Evolutionary conservation across 1,140 invertebrate species (phyloP), one percentile per base, ranked within the genome.

Genomic region (Grapholita molesta): DNA sequence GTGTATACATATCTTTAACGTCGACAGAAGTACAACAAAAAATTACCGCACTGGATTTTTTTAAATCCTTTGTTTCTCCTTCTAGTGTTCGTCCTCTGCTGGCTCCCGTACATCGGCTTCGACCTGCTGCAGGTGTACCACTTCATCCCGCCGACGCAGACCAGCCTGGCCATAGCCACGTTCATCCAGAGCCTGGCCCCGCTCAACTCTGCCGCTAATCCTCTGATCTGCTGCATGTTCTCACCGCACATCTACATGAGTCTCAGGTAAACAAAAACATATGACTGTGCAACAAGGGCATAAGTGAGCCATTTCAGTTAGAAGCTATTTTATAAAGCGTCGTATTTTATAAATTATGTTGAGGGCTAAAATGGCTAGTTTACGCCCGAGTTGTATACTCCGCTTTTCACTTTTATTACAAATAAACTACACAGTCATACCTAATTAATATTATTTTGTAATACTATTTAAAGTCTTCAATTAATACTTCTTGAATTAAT

Each of bases 71-170:
- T 38, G 2, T 38, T 64, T 67, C 15, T 23, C 8, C 32, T 81
- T 80, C 8, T 94, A 98, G 98, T 98, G 42, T 99, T 99, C 89
- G 96, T 99, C 67, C 83, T 99, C 4, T 99, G 98, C 90, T 99
- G 98, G 97, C 98, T 97, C 76, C 98, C 98, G 0, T 99, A 98
- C 89, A 97, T 99, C 77, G 93, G 99, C 35, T 99, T 98, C 85
- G 97, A 98, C 87, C 92, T 99, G 25, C 94, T 99, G 1, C 96
- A 98, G 94, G 97, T 99, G 42, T 99, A 96, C 88, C 95, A 95
- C 7, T 94, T 96, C 83, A 94, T 99, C 76, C 96, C 97, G 0
- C 90, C 92, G 33, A 96, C 96, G 0, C 96, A 97, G 84, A 95
- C 95, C 1, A 96, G 95, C 76, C 94, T 95, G 3, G 97, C 97